Percentiles rank a stretch among this genome's conserved stretches.
Conservation (phyloP, 2,888 invertebrate species). For the Lumbricus terrestris region DNA sequence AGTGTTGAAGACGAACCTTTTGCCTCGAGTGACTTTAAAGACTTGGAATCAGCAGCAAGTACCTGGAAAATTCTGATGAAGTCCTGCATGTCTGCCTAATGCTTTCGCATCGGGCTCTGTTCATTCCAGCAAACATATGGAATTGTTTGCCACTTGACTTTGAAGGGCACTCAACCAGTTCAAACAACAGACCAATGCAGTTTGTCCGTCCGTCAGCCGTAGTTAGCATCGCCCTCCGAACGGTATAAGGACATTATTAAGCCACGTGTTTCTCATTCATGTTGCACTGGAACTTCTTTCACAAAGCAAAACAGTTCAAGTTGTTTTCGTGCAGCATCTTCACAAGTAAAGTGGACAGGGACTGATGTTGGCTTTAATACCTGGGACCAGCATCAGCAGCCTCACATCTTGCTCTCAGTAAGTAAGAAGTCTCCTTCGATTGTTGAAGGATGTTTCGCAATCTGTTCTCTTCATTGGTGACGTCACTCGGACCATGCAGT, state of each 20-base stretch:
- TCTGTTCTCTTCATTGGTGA: not conserved
- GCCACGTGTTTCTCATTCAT: not conserved
- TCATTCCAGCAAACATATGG: not conserved
- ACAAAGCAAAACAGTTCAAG: not conserved
- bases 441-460: not conserved
- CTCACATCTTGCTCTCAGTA: not conserved
- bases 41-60: not conserved
- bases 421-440: too few species aligned
- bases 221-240: constrained; percentile 3
- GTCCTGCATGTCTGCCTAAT: constrained; percentile 3
- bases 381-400: not conserved
- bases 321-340: not conserved
- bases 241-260: constrained; percentile 3
- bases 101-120: not conserved
- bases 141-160: constrained; percentile 3
- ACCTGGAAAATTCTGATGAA: constrained; percentile 3
- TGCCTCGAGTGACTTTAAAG: constrained; percentile 3
- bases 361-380: not conserved
- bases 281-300: constrained; percentile 3
- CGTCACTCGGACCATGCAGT: not conserved
- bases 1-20: not conserved
- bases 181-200: not conserved
- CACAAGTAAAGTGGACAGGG: not conserved
- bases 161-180: constrained; percentile 3
- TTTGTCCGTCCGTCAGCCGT: constrained; percentile 3